Conservation (phyloP, 2,888 invertebrate species). For the Megastigmus dorsalis region DNA sequence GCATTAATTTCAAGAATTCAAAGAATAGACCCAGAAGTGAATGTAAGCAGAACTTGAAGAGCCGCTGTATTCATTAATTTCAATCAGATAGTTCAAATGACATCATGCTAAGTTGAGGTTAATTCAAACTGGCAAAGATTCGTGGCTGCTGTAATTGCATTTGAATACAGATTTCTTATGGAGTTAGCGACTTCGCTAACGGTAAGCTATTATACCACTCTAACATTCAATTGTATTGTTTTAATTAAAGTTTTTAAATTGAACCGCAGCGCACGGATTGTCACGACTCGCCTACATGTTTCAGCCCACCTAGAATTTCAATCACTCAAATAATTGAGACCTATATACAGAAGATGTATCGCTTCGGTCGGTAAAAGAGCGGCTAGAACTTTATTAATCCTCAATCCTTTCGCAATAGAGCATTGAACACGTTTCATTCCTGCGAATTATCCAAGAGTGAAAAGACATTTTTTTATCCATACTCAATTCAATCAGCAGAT, state of each 20-base stretch:
- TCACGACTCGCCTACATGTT: neutral
- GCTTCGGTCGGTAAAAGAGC: neutral
- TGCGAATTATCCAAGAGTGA: conserved; percentile 8
- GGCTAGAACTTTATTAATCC: conserved; percentile 26
- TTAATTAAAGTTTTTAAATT: conserved; percentile 8
- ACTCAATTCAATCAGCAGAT: neutral
- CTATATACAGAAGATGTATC: neutral
- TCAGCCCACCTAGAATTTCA: neutral
- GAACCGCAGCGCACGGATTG: too few species aligned
- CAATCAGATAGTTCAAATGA: neutral
- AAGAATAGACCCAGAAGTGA: neutral
- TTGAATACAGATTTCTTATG: neutral
- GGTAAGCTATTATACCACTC: neutral
- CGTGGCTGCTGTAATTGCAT: neutral
- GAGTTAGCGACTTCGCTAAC: neutral
- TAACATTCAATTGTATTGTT: neutral
- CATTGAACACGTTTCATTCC: neutral
- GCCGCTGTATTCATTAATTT: too few species aligned
- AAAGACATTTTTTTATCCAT: conserved; percentile 8
- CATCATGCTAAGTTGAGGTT: neutral
- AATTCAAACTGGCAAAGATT: neutral
- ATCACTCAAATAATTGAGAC: neutral
- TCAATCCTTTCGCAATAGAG: conserved; percentile 8
- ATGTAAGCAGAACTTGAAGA: too few species aligned
- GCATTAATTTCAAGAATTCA: too few species aligned